phyloP scores from a whole-genome alignment of 2,113 vertebrate genomes.

The Tachysurus vachellii region DNA sequence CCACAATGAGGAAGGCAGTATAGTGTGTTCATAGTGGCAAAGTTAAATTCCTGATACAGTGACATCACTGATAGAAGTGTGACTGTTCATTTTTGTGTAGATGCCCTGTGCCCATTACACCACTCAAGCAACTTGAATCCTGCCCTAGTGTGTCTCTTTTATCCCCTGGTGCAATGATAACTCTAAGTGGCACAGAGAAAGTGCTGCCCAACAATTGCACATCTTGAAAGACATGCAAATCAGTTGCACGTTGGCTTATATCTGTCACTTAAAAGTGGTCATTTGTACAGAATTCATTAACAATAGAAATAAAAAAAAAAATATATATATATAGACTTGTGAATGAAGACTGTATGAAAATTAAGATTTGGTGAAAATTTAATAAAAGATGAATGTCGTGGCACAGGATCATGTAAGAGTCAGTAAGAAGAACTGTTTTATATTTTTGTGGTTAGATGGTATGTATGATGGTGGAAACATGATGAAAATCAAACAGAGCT shows the following conservation, averaged over 20 bases:
- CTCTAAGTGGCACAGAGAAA: background rate
- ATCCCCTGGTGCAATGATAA: background rate
- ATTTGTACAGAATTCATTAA: background rate
- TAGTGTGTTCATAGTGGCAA: background rate
- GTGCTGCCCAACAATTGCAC: background rate
- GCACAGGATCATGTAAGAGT: too few relatives aligned
- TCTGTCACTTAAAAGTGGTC: background rate
- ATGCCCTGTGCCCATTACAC: background rate
- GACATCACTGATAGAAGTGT: background rate
- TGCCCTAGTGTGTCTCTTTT: background rate
- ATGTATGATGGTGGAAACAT: background rate
- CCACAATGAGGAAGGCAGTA: background rate
- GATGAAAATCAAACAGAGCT: background rate
- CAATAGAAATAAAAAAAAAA: too few relatives aligned
- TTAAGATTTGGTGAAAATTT: background rate
- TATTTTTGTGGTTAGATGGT: background rate
- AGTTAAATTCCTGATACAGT: background rate
- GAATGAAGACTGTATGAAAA: background rate
- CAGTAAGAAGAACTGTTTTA: background rate
- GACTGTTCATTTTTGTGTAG: background rate
- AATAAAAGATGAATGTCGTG: too few relatives aligned
- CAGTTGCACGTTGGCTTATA: background rate
- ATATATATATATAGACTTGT: too few relatives aligned
- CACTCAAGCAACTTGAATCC: background rate
- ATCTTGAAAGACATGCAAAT: background rate